Percentiles rank a stretch among this genome's conserved stretches.
Evolutionary conservation across 2,113 vertebrate species (phyloP).

Genomic region (Aspiorhynchus laticeps): DNA sequence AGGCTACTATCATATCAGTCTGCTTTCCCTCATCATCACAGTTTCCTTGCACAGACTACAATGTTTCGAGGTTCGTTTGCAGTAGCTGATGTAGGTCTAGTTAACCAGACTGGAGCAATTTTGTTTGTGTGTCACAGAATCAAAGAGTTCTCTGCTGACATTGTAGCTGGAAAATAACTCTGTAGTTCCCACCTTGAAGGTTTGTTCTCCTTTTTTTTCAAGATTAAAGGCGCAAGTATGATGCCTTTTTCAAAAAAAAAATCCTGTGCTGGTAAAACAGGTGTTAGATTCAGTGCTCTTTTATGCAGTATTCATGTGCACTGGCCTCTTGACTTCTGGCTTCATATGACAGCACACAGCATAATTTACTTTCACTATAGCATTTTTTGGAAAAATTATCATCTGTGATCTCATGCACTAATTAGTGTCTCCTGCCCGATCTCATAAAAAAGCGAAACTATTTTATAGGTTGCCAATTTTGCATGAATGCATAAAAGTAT

Average conservation of each 20-base stretch:
- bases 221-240: slow-evolving; percentile 37
- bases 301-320: slow-evolving; percentile 29
- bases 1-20: not conserved
- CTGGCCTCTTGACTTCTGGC: slow-evolving; percentile 13
- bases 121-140: slow-evolving; percentile 21
- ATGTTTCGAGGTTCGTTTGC: not conserved
- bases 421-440: not conserved
- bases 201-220: not conserved
- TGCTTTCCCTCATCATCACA: not conserved
- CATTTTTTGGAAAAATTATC: not conserved
- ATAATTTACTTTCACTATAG: not conserved
- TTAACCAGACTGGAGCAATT: not conserved
- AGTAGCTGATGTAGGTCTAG: not conserved
- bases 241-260: slow-evolving; percentile 26
- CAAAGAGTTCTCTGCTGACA: slow-evolving; percentile 20
- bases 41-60: not conserved
- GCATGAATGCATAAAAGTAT: not conserved
- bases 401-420: not conserved
- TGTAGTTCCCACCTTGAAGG: slow-evolving; percentile 4
- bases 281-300: not conserved
- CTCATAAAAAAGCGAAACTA: not conserved
- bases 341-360: not conserved
- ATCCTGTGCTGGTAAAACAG: not conserved
- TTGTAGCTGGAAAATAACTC: not conserved
- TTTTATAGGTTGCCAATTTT: not conserved